Evolutionary conservation across 2,888 invertebrate genomes (phyloP), one percentile per base, ranked within the genome.

Genomic region (Fragum whitleyi): DNA sequence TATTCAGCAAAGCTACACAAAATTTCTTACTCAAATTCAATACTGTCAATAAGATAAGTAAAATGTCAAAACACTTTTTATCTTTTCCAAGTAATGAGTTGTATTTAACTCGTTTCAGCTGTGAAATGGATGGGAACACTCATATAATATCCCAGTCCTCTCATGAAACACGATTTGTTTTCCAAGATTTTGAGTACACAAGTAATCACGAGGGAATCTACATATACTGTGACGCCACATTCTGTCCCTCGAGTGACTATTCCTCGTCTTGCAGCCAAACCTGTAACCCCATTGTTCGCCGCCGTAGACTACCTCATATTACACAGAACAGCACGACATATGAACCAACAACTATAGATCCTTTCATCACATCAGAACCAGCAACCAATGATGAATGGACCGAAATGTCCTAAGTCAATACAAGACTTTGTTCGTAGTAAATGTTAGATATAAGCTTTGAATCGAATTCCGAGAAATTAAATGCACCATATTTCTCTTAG

Each of bases 161-260:
- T 6, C 85, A 87, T 51, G 87, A 87, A 61, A 83, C 87, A 26
- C 57, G 79, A 23, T 85, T 87, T 77, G 74, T 80, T 11, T 87
- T 85, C 57, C 68, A 81, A 47, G 80, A 87, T n/a, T 87, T 87
- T 39, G 87, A 87, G 65, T 87, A 83, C 29, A 72, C 83, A 0
- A 61, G 47, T 19, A 77, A 83, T 65, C 83, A 83, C 5, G 75
- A 79, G 16, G 81, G 81, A 0, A 77, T 87, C 29, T 81, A 80
- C 62, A 53, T 87, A 11, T 74, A 70, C 65, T 83, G 87, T 65
- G 85, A 83, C 55, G 81, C 85, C 9, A 83, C 79, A 1, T 87
- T 87, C 65, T 87, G 87, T 70, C 59, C 57, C 16, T 69, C 81
- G 0, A 65, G 68, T 16, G 83, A 85, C 59, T 85, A 72, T 32